Evolutionary conservation across 2,888 invertebrate genomes (phyloP).

Genomic region (Phortica okadai): DNA sequence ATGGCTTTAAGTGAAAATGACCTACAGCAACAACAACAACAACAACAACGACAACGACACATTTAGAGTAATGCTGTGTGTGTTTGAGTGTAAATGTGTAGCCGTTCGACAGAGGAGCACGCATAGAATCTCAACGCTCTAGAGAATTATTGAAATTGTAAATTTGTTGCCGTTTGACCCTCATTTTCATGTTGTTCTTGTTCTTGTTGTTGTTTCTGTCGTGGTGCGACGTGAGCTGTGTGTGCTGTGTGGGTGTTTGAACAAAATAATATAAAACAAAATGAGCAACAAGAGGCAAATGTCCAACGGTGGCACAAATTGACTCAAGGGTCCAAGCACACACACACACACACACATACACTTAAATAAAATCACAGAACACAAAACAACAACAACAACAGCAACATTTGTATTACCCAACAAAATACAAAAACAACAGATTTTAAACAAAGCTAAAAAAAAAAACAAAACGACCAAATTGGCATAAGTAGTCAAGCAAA

Average conservation of each 20-base stretch:
- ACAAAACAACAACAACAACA: slow-evolving; percentile 12
- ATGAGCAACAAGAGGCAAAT: background rate
- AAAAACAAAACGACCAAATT: background rate
- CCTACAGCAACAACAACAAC: slow-evolving; percentile 19
- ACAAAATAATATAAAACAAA: background rate
- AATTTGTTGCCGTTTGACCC: slow-evolving; percentile 39
- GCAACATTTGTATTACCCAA: background rate
- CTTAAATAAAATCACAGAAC: slow-evolving; percentile 1
- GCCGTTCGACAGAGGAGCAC: background rate
- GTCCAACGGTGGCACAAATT: background rate
- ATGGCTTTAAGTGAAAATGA: slow-evolving; percentile 28
- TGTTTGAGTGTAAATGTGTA: background rate
- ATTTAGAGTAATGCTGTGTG: background rate
- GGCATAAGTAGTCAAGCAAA: background rate
- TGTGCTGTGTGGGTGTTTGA: background rate
- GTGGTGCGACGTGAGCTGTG: background rate
- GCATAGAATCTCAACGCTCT: slow-evolving; percentile 44
- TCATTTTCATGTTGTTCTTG: background rate
- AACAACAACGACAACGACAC: background rate
- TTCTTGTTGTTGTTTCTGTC: background rate
- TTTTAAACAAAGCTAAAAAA: background rate
- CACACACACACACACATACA: background rate
- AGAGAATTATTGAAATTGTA: slow-evolving; percentile 58
- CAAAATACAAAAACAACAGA: background rate
- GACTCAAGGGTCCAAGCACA: slow-evolving; percentile 14